Evolutionary conservation across 2,797 vertebrate species (phyloP).

Genomic region (Anas bahamensis): DNA sequence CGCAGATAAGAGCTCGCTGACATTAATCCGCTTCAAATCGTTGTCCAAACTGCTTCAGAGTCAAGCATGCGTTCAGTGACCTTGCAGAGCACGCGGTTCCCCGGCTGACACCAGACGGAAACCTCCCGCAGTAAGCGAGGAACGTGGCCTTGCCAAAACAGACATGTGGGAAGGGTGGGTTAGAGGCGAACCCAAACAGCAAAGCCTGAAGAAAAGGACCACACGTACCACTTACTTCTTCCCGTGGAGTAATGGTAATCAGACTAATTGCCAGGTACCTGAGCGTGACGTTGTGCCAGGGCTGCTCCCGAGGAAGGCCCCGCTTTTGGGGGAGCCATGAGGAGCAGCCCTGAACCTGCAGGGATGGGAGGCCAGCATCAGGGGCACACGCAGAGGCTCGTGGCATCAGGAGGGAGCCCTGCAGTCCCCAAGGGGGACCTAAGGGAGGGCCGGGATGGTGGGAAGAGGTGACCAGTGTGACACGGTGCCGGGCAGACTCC

Average conservation of each 20-base stretch:
- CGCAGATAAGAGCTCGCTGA: conserved; percentile 66
- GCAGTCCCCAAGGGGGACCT: neutral
- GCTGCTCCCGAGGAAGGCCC: neutral
- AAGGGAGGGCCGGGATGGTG: neutral
- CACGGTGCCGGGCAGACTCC: neutral
- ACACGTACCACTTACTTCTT: neutral
- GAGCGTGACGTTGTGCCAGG: neutral
- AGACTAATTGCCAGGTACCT: neutral
- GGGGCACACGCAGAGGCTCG: rapidly evolving
- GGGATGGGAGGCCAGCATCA: neutral
- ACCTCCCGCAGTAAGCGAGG: conserved; percentile 48
- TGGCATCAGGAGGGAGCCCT: neutral
- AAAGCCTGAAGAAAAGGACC: conserved; percentile 10
- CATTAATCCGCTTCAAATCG: conserved; percentile 44
- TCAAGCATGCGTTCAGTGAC: conserved; percentile 59
- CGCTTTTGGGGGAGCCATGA: neutral
- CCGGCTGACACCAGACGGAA: conserved; percentile 53
- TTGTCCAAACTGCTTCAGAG: conserved; percentile 67
- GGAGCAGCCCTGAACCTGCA: neutral
- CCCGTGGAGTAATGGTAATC: neutral
- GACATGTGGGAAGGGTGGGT: neutral
- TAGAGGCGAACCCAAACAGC: conserved; percentile 4
- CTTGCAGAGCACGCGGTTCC: conserved; percentile 64
- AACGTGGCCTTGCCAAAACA: conserved; percentile 47
- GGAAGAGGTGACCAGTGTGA: rapidly evolving